Base-by-base conservation (phyloP, 2,888 invertebrate genomes). In the Rotaria sp. region DNA sequence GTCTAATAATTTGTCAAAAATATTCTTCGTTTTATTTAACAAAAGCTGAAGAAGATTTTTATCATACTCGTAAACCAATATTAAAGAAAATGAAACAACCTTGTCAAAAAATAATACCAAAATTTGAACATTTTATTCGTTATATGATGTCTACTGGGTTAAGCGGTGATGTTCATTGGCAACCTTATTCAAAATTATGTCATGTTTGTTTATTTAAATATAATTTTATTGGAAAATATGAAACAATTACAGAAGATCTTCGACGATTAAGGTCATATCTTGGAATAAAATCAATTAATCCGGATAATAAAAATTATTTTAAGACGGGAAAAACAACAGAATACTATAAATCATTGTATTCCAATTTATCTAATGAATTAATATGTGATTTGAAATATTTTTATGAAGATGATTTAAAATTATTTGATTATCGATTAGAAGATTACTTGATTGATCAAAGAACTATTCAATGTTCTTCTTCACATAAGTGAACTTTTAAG, bases 1-100 rank as follows among this genome's bases (percentile, higher is more conserved):
- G 95, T 1, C 92, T 93, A 38, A 93, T 93, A 88, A 95, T 95
- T 30, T 67, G 67, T 30, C 67, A 30, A 2, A n/a, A 30, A 30
- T 67, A 30, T 67, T 21, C 24, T 52, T 52, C 52, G 11, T 50
- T 18, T 0, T 50, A 50, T 18, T 18, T 50, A 15, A 15, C 15
- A n/a, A n/a, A n/a, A 50, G 18, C 18, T 50, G 2, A 5, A 1
- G 18, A 50, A 50, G 4, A 50, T 50, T 0, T 18, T 18, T 50
- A 18, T 15, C 15, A 50, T 18, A 52, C 21, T 24, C 21, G 24
- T 24, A 67, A 55, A 3, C 4, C n/a, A n/a, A n/a, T 59, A 59
- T 1, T 15, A n/a, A 59, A 59, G n/a, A 59, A n/a, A 3, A 15
- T 1, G 2, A 2, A 21, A n/a, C 8, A 30, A 59, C 26, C n/a